Percentiles rank a stretch among this genome's conserved stretches.
Evolutionary conservation across 2,797 vertebrate species (phyloP).

Genomic region (Syngnathus rostellatus): DNA sequence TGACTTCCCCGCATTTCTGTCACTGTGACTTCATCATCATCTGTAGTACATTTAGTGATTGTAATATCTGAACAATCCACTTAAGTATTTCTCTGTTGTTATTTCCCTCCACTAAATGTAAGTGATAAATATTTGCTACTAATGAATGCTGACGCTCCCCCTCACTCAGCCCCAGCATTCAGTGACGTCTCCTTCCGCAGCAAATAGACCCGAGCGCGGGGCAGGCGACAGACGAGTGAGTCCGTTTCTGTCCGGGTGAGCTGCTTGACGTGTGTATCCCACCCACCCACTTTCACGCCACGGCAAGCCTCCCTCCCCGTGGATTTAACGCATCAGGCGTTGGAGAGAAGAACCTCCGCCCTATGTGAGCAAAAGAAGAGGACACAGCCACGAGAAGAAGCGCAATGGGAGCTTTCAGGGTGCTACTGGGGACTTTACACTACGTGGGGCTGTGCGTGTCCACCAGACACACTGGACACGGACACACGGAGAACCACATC

Average conservation of each 20-base stretch:
- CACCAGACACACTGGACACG: slow-evolving; percentile 71
- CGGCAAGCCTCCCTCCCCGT: slow-evolving; percentile 21
- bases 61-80: no score
- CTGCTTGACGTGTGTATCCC: slow-evolving; percentile 32
- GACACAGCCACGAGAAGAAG: slow-evolving; percentile 26
- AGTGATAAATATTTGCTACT: neutral
- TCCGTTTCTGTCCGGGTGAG: neutral
- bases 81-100: neutral
- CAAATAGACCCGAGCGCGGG: slow-evolving; percentile 54
- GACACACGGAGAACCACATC: slow-evolving; percentile 76
- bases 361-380: slow-evolving; percentile 64
- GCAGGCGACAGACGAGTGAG: neutral
- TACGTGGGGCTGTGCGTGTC: slow-evolving; percentile 86
- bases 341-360: slow-evolving; percentile 33
- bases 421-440: slow-evolving; percentile 83
- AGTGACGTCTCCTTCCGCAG: slow-evolving; percentile 69
- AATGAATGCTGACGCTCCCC: neutral
- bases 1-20: no score
- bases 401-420: slow-evolving; percentile 78
- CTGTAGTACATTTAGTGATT: no score
- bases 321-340: slow-evolving; percentile 39
- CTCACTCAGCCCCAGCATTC: neutral
- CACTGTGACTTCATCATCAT: no score
- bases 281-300: slow-evolving; percentile 15
- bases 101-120: slow-evolving; percentile 55